Conservation (phyloP, 2,888 invertebrate species). For the Temnothorax ravouxi region DNA sequence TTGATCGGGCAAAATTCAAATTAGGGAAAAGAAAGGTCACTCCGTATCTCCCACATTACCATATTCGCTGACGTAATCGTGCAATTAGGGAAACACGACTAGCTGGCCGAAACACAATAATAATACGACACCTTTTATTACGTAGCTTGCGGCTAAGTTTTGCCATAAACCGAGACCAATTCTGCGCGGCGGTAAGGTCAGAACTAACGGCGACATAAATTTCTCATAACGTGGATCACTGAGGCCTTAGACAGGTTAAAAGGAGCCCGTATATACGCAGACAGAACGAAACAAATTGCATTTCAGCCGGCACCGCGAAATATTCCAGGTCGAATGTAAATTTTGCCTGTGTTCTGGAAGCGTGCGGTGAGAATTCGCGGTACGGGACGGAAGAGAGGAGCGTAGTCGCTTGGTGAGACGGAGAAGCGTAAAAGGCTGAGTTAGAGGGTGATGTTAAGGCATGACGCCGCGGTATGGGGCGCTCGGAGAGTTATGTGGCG, state of each 20-base stretch:
- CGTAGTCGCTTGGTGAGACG: conserved; percentile 41
- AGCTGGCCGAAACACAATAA: background rate
- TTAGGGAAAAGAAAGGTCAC: background rate
- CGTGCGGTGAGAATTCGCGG: conserved; percentile 49
- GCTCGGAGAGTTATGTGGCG: conserved; percentile 80
- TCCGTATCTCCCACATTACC: background rate
- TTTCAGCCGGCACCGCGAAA: conserved; percentile 72
- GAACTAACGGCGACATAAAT: conserved; percentile 53
- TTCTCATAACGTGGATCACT: conserved; percentile 52
- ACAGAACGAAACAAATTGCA: conserved; percentile 79
- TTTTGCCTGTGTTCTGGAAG: conserved; percentile 67
- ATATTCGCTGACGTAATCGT: background rate
- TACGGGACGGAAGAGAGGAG: conserved; percentile 25
- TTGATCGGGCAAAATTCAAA: conserved; percentile 11
- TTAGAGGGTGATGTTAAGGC: conserved; percentile 63
- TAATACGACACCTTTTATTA: conserved; percentile 21
- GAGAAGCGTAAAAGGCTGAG: conserved; percentile 40
- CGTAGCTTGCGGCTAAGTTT: conserved; percentile 12
- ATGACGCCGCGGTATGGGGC: conserved; percentile 50
- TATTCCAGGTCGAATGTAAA: conserved; percentile 79
- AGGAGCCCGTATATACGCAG: conserved; percentile 65
- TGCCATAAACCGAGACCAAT: conserved; percentile 43
- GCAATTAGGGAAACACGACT: background rate
- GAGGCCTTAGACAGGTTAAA: conserved; percentile 67
- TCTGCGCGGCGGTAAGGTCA: conserved; percentile 27